Evolutionary conservation across 2,888 invertebrate genomes (phyloP), one percentile per base, ranked within the genome.

Genomic region (Dendrolimus pini): DNA sequence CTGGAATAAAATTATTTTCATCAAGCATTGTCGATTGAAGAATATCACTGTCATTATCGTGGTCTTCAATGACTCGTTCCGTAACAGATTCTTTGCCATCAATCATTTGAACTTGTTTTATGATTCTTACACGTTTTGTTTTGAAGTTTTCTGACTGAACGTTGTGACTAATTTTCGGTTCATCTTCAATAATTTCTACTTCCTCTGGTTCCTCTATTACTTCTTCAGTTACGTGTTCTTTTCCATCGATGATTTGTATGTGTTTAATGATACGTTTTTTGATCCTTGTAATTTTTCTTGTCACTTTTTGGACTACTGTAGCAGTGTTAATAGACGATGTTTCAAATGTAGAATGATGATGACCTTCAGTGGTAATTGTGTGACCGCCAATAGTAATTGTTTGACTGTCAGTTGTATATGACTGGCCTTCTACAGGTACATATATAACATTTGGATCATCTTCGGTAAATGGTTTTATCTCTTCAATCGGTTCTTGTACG

Each of bases 181-280:
- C 93, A 72, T 95, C 93, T 76, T 94, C 94, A 55, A 94, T 92
- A 7, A 94, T 89, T 81, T 95, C 94, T 7, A 95, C 87, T 74
- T 95, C 95, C 75, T 95, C 96, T 0, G 97, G 96, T 80, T 96
- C 96, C 73, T 97, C 96, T 57, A 96, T 93, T 0, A 96, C 89
- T 85, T 97, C 96, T 83, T 97, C 96, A 1, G 94, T 95, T 0
- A 96, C 92, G 62, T 94, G 94, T 80, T 97, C 96, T 80, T 95
- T 94, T 0, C 97, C 97, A 77, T 97, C 94, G 61, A 96, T 93
- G 8, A 96, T 93, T 41, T 94, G 93, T 13, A 95, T 93, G 67
- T 94, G 94, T 68, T 94, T 93, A 54, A 97, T 94, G 14, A 96
- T 94, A 67, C 94, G 93, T 60, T 94, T 92, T 41, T 93, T 94